Evolutionary conservation across 2,888 invertebrate species (phyloP), one percentile per base, ranked within the genome.

Genomic region (Cheilosia pagana): DNA sequence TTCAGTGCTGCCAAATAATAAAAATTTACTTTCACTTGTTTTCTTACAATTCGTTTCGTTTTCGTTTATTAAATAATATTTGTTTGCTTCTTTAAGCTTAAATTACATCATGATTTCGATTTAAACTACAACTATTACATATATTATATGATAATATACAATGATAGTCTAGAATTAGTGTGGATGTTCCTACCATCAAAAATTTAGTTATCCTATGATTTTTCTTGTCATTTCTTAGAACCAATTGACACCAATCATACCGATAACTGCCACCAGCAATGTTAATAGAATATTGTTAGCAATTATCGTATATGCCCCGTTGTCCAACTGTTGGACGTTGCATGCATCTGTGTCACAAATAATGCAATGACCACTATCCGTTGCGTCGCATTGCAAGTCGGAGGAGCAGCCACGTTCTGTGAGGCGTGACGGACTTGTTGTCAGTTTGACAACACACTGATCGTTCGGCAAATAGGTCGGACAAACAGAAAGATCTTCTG

Each of bases 361-460:
- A 21, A 87, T 23, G 75, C 91, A 91, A 1, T 87, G 72, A 3
- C 87, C 86, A 0, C 12, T 48, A 12, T 88, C 86, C 16, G 71
- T 60, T 3, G 14, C 62, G 7, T 88, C 87, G 53, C 91, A 91
- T 14, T 88, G 10, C 3, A 89, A 2, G 1, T 88, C 87, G 35
- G 87, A 88, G 23, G 72, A 81, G 75, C 91, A 91, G 12, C 90
- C 91, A 25, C 91, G 90, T 65, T 85, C 77, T 0, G 89, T 53
- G 1, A 74, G 62, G 0, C 86, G 81, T 1, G 88, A 53, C 2
- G 45, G 19, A 8, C 8, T 19, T 1, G 45, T 8, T 0, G 63
- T 21, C 10, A 55, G 43, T 4, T 82, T 14, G 0, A 88, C 55
- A 3, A 91, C 88, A 39, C 91, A 91, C 2, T 52, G 79, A 53